Evolutionary conservation across 2,797 vertebrate genomes (phyloP).

Genomic region (Aotus griseimembra): DNA sequence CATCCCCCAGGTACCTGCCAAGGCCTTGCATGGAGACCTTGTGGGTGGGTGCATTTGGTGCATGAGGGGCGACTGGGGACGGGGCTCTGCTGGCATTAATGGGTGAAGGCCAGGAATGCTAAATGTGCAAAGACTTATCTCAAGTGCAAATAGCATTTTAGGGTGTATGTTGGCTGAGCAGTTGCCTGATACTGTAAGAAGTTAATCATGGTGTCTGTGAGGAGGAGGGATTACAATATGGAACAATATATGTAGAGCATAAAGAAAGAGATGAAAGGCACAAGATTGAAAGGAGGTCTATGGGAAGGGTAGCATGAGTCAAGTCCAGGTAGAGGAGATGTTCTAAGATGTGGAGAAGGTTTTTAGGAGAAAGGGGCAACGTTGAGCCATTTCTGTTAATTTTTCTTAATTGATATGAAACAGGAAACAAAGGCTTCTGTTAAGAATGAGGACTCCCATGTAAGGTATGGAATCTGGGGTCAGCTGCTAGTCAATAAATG

Average conservation of each 20-base stretch:
- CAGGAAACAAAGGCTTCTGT: not conserved
- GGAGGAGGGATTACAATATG: not conserved
- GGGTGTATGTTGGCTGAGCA: not conserved
- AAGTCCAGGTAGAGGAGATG: not conserved
- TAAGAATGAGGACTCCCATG: not conserved
- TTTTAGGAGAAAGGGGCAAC: not conserved
- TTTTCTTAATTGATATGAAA: not conserved
- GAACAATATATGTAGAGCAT: not conserved
- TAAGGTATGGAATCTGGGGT: not conserved
- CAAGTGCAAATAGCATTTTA: not conserved
- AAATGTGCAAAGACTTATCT: not conserved
- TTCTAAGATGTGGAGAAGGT: not conserved
- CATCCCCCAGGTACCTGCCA: not conserved
- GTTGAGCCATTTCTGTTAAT: not conserved
- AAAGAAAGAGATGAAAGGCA: not conserved
- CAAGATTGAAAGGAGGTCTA: not conserved
- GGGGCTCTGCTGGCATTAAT: not conserved
- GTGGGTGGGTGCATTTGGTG: not conserved
- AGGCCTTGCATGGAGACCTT: not conserved
- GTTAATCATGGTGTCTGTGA: not conserved
- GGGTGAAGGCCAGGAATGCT: not conserved
- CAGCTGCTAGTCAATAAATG: not conserved
- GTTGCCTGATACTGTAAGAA: not conserved
- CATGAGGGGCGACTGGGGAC: not conserved
- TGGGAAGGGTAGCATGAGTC: not conserved